Percentiles rank a stretch among this genome's conserved stretches.
These are phyloP conservation scores for Clusia tigrina DNA, from an alignment of 2,888 invertebrate genomes.

Conservation along the genomic window DNA sequence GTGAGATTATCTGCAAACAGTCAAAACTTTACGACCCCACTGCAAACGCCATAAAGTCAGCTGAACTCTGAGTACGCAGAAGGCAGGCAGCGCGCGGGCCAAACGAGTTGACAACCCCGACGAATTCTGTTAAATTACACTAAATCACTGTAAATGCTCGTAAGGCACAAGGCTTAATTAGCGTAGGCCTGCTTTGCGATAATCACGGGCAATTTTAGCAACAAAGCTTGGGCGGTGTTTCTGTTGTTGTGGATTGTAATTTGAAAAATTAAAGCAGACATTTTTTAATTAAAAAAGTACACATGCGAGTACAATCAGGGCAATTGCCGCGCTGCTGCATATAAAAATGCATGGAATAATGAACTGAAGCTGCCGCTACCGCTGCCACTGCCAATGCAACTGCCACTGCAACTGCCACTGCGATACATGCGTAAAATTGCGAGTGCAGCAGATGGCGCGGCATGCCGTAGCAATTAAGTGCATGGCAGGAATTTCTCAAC, in stretches of 20 bases:
- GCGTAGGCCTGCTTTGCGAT: background rate
- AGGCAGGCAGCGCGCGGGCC: too few relatives aligned
- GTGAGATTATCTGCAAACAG: background rate
- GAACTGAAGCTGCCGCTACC: too few relatives aligned
- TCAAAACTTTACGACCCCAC: too few relatives aligned
- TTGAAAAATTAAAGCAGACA: background rate
- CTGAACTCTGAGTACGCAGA: too few relatives aligned
- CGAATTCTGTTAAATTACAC: background rate
- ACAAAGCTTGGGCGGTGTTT: background rate
- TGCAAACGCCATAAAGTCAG: too few relatives aligned
- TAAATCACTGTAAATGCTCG: background rate
- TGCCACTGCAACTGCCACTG: background rate
- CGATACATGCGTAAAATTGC: constrained; percentile 5
- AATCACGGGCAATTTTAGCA: background rate
- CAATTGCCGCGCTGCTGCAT: too few relatives aligned
- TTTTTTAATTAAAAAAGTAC: background rate
- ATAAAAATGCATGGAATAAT: background rate
- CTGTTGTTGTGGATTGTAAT: background rate
- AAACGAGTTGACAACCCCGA: background rate
- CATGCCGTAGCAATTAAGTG: background rate
- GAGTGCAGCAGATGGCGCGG: background rate
- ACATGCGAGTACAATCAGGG: too few relatives aligned
- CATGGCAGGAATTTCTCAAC: background rate
- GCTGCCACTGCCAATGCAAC: too few relatives aligned
- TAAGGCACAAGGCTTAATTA: too few relatives aligned